Base-by-base conservation (phyloP, 1,140 invertebrate species). In the Diorhabda sublineata region DNA sequence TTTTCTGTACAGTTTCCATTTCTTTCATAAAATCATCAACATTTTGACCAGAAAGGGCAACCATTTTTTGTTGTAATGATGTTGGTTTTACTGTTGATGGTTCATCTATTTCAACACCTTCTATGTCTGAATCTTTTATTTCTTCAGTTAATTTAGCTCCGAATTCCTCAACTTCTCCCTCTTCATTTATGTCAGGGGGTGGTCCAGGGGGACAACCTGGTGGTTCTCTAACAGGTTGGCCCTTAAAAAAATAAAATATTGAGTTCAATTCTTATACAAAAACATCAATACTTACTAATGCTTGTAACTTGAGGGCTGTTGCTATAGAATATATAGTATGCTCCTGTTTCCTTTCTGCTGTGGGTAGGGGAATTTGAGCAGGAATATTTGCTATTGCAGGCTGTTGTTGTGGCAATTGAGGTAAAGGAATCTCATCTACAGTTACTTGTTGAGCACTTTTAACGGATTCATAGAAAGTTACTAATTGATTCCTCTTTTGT, bases 351-450 rank as follows among this genome's bases (percentile, higher is more conserved):
- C 76, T 74, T 61, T 79, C 74, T 52, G 74, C 72, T 65, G 74
- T 74, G 67, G 93, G 93, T 65, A 94, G 79, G 42, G 92, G 93
- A 74, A 94, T 93, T 82, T 91, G 89, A 5, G 89, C 88, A 41
- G 91, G 86, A 41, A 88, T 75, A 73, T 85, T 86, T n/a, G 69
- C 45, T 60, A 61, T 26, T 73, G 69, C 73, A 45, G 74, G 66
- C 41, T 79, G 75, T 71, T 81, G 83, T 71, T 77, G 83, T 59
- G 79, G 79, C 7, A 81, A 58, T 45, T 90, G 86, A 45, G 96
- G 96, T 68, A 98, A 82, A 5, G 96, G 96, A 83, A 99, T 98
- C 81, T 98, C 95, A 84, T 98, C 95, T n/a, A 98, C 87, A 83
- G 93, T 91, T 2, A 98, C 96, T 79, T 94, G 92, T 80, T 98